Percentiles rank a stretch among this genome's conserved stretches.
phyloP scores from a whole-genome alignment of 1,140 invertebrate species.

The Magallana gigas region DNA sequence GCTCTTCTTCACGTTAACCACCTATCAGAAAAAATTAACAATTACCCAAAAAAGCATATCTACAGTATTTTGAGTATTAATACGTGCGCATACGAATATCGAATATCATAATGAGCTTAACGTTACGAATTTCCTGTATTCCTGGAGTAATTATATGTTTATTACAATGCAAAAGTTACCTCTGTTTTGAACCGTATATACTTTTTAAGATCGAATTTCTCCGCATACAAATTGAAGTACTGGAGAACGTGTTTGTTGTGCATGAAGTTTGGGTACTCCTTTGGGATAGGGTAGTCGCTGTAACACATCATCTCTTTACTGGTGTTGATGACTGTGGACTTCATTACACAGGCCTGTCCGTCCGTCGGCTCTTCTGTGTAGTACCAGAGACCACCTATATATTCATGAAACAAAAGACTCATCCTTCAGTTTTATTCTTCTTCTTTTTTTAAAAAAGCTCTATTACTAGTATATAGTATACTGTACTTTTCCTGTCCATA shows the following conservation, averaged over 20 bases:
- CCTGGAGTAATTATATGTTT: no score
- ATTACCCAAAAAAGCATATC: no score
- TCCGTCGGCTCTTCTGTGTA: conserved; percentile 60
- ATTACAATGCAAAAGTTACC: conserved; percentile 46
- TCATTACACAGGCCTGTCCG: conserved; percentile 65
- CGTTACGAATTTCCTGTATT: no score
- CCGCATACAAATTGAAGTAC: conserved; percentile 79
- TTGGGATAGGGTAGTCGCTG: conserved; percentile 81
- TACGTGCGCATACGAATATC: no score
- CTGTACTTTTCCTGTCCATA: no score
- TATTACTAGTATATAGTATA: background rate
- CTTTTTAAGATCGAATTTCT: conserved; percentile 76
- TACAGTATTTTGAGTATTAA: no score
- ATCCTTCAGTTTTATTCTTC: no score
- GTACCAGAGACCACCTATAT: conserved; percentile 69
- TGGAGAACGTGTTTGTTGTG: conserved; percentile 78
- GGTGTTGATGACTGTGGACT: conserved; percentile 80
- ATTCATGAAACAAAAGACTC: background rate
- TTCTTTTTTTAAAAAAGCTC: background rate
- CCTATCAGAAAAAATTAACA: background rate
- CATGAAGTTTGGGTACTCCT: conserved; percentile 80
- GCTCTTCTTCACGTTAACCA: conserved; percentile 40
- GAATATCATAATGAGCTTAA: no score
- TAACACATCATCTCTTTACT: conserved; percentile 82
- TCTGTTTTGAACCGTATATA: conserved; percentile 71